These are phyloP conservation scores for Drosophila kanapiae DNA, from an alignment of 1,140 invertebrate genomes.

Conservation along the genomic window DNA sequence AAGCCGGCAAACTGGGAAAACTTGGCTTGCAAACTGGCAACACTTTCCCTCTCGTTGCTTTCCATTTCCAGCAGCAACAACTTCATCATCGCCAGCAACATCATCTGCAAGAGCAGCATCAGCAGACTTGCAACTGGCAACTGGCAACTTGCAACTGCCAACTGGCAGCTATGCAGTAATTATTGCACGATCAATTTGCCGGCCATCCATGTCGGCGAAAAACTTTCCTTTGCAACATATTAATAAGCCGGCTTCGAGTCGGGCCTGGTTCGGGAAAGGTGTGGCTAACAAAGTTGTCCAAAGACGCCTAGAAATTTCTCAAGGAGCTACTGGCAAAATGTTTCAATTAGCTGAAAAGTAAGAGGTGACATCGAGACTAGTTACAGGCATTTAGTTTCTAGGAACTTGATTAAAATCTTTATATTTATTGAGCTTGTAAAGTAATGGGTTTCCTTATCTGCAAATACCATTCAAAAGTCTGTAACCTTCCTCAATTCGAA, in stretches of 20 bases:
- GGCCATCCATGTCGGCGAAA: constrained; percentile 77
- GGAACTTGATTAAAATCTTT: background rate
- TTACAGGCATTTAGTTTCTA: background rate
- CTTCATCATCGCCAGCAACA: constrained; percentile 15
- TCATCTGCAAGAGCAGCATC: constrained; percentile 27
- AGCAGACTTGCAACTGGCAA: constrained; percentile 12
- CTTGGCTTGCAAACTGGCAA: constrained; percentile 46
- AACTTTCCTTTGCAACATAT: constrained; percentile 73
- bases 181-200: constrained; percentile 82
- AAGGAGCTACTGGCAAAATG: background rate
- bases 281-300: constrained; percentile 29
- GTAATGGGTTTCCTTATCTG: background rate
- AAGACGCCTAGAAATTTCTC: constrained; percentile 23
- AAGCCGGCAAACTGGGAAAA: constrained; percentile 38
- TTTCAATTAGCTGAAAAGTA: constrained; percentile 22
- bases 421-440: background rate
- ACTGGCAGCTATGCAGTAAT: constrained; percentile 79
- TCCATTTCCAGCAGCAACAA: constrained; percentile 29
- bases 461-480: background rate
- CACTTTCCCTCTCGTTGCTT: constrained; percentile 43
- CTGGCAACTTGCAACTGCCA: constrained; percentile 37
- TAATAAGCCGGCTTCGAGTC: constrained; percentile 37
- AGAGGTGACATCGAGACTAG: background rate
- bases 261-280: constrained; percentile 13
- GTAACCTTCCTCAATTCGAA: background rate